phyloP scores from a whole-genome alignment of 2,888 invertebrate species.

The Eutolmus rufibarbis region DNA sequence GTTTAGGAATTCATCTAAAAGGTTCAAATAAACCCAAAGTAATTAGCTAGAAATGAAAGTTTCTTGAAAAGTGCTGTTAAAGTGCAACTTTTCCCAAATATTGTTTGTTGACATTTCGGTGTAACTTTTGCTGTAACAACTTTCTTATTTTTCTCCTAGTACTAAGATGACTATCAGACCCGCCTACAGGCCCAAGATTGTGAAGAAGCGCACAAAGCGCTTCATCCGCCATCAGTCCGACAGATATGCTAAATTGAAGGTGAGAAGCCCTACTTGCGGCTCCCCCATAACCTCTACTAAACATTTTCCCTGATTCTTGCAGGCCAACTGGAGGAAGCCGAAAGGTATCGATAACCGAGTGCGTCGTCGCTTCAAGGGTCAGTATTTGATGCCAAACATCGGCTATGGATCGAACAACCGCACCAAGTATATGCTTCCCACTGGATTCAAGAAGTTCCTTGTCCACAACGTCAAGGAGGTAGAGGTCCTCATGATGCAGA shows the following conservation, averaged over 20 bases:
- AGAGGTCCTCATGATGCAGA: slow-evolving; percentile 99
- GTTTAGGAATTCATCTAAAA: not conserved
- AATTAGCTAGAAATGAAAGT: not conserved
- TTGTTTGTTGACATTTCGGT: slow-evolving; percentile 17
- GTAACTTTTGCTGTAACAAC: not conserved
- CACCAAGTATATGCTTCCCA: slow-evolving; percentile 96
- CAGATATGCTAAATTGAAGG: slow-evolving; percentile 94
- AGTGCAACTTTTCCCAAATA: not conserved
- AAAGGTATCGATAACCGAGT: slow-evolving; percentile 99
- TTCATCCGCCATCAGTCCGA: slow-evolving; percentile 99
- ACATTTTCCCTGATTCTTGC: slow-evolving; percentile 50
- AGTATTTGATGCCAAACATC: slow-evolving; percentile 98
- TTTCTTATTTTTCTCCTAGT: slow-evolving; percentile 1
- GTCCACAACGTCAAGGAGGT: slow-evolving; percentile 92
- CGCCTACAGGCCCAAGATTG: slow-evolving; percentile 85
- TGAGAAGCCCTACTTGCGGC: slow-evolving; percentile 57
- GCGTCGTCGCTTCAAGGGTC: slow-evolving; percentile 98
- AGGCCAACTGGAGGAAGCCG: slow-evolving; percentile 99
- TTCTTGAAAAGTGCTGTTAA: not conserved
- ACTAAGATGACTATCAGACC: slow-evolving; percentile 88
- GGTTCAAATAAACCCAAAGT: not conserved
- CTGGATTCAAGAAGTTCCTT: slow-evolving; percentile 95
- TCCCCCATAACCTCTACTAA: not conserved
- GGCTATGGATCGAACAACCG: slow-evolving; percentile 97
- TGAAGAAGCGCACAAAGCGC: slow-evolving; percentile 98